These are phyloP conservation scores for Orthosia cruda DNA, from an alignment of 2,888 invertebrate genomes.

Conservation along the genomic window DNA sequence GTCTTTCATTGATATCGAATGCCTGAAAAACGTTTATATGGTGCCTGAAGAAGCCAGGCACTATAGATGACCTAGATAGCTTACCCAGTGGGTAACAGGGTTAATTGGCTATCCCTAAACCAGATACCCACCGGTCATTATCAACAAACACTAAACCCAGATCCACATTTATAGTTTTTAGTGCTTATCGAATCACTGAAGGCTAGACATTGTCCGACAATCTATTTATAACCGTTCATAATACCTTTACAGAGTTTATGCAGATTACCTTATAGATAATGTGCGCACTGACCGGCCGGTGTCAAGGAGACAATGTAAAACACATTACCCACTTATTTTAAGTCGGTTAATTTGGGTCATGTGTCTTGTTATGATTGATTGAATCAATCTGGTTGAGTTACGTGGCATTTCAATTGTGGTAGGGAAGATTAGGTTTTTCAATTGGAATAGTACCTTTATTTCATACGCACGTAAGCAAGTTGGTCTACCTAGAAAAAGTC, in stretches of 20 bases:
- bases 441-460: not conserved
- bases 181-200: conserved; percentile 42
- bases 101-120: not conserved
- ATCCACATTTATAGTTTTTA: conserved; percentile 27
- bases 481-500: not conserved
- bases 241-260: conserved; percentile 36
- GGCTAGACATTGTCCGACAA: conserved; percentile 29
- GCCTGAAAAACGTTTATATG: no score
- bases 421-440: no score
- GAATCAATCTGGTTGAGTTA: not conserved
- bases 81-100: not conserved
- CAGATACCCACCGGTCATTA: not conserved
- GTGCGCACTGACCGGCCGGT: conserved; percentile 8
- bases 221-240: conserved; percentile 42
- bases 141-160: conserved; percentile 19
- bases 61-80: not conserved
- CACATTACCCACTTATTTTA: conserved; percentile 43
- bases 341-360: conserved; percentile 50
- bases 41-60: not conserved
- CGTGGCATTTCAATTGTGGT: conserved; percentile 4
- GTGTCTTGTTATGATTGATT: conserved; percentile 36
- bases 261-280: conserved; percentile 38
- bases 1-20: no score
- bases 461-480: not conserved
- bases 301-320: conserved; percentile 54